Base-by-base conservation (phyloP, 2,797 vertebrate species). In the Paedocypris micromegethes region DNA sequence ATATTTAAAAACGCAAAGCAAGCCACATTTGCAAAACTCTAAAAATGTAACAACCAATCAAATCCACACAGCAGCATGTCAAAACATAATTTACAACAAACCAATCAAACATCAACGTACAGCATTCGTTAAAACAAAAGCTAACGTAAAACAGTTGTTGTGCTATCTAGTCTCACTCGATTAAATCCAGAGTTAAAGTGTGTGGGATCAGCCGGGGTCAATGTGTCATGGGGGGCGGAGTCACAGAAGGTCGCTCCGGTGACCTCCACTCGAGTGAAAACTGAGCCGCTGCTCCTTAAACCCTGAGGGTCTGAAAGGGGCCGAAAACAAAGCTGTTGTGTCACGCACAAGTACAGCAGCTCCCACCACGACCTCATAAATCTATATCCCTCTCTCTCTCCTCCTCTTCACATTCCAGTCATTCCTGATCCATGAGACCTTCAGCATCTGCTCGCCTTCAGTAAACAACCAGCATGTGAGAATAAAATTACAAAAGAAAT, bases 391-490 rank as follows among this genome's bases (percentile, higher is more conserved):
- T 57, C 69, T 72, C 61, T 62, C 58, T 47, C 52, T 75, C 78
- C 79, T 78, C 77, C 70, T 72, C 77, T 68, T 63, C 72, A 78
- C 83, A 88, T 90, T 88, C 83, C 80, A 81, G n/a, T 79, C 84
- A 89, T 91, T 87, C 86, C 82, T 74, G 47, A 72, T 76, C 61
- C 74, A 76, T 84, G 82, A 84, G 83, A 80, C 72, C 64, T 74
- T 74, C 64, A 78, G 75, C 78, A 81, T 85, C 80, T 83, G 83
- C 77, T 80, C 58, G 48, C 47, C 50, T 58, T 58, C 46, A 72
- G 75, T 62, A 65, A 46, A 55, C 43, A 44, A 58, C 59, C 49
- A 9, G 58, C 58, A 66, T 58, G 64, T 23, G 23, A 23, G 23
- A 47, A 47, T 2, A 47, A 47, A 5, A 47, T 47, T 5, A 47